These are phyloP conservation scores for Crypturellus undulatus DNA, from an alignment of 2,113 vertebrate species.

Conservation along the genomic window DNA sequence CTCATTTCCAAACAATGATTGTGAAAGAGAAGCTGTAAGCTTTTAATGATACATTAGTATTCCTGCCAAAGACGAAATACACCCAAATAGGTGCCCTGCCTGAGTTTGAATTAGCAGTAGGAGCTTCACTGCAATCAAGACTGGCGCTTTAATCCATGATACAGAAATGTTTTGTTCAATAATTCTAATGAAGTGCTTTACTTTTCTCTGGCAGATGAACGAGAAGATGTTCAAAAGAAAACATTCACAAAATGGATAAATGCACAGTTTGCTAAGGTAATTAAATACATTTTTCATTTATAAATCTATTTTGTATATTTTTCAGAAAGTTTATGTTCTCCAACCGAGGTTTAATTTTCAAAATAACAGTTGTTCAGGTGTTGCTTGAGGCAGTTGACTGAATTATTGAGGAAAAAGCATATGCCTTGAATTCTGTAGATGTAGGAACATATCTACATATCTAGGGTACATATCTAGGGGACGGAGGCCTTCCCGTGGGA, in stretches of 20 bases:
- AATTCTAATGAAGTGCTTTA: not conserved
- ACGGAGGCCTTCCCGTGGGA: too few species aligned
- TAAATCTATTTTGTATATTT: not conserved
- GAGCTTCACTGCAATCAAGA: not conserved
- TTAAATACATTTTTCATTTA: conserved; percentile 7
- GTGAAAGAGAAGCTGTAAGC: not conserved
- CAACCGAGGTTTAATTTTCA: not conserved
- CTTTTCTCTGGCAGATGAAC: conserved; percentile 88
- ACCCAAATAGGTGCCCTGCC: not conserved
- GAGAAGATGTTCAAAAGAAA: conserved; percentile 99
- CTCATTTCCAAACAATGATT: not conserved
- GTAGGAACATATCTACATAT: too few species aligned
- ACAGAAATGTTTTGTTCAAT: not conserved
- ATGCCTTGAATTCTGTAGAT: not conserved
- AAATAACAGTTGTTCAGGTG: not conserved
- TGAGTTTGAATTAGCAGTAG: not conserved
- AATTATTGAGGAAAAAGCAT: not conserved
- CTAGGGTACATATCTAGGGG: too few species aligned
- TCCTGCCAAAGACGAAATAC: not conserved
- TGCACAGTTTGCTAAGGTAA: conserved; percentile 96
- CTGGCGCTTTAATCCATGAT: not conserved
- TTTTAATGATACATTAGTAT: not conserved
- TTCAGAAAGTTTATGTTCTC: not conserved
- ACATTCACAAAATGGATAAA: conserved; percentile 99
- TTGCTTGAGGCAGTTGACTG: not conserved